Evolutionary conservation across 2,888 invertebrate species (phyloP).

Genomic region (Leptopilina myrica): DNA sequence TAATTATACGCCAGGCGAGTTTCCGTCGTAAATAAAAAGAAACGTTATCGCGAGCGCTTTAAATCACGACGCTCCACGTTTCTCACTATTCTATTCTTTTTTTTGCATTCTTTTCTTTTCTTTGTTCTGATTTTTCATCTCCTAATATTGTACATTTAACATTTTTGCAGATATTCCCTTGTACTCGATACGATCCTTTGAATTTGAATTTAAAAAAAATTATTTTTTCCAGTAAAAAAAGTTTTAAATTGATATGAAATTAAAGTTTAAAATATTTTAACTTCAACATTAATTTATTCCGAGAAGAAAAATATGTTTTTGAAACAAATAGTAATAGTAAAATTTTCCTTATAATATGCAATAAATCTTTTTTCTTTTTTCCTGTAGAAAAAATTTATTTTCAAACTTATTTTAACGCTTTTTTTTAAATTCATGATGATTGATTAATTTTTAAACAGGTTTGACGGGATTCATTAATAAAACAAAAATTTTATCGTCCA

Average conservation of each 20-base stretch:
- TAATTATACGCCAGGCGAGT: slow-evolving; percentile 50
- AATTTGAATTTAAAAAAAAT: slow-evolving; percentile 7
- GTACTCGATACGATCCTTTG: neutral
- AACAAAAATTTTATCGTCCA: neutral
- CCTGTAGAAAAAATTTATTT: neutral
- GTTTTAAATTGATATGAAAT: too few species aligned
- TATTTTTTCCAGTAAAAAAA: too few species aligned
- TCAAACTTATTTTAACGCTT: too few species aligned
- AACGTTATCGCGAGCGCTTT: slow-evolving; percentile 56
- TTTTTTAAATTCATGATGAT: neutral
- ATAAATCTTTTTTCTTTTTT: too few species aligned
- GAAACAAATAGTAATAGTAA: too few species aligned
- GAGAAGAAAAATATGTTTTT: too few species aligned
- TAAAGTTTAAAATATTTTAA: too few species aligned
- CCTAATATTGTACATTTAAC: slow-evolving; percentile 27
- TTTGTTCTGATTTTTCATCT: slow-evolving; percentile 50
- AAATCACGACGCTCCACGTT: slow-evolving; percentile 55
- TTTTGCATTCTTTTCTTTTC: neutral
- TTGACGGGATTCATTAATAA: neutral
- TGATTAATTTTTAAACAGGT: neutral
- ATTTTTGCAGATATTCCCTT: slow-evolving; percentile 15
- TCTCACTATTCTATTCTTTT: slow-evolving; percentile 34
- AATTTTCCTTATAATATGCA: too few species aligned
- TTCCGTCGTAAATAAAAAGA: slow-evolving; percentile 54
- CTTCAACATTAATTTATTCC: too few species aligned